phyloP scores from a whole-genome alignment of 2,888 invertebrate genomes.

The Sycophila texana region DNA sequence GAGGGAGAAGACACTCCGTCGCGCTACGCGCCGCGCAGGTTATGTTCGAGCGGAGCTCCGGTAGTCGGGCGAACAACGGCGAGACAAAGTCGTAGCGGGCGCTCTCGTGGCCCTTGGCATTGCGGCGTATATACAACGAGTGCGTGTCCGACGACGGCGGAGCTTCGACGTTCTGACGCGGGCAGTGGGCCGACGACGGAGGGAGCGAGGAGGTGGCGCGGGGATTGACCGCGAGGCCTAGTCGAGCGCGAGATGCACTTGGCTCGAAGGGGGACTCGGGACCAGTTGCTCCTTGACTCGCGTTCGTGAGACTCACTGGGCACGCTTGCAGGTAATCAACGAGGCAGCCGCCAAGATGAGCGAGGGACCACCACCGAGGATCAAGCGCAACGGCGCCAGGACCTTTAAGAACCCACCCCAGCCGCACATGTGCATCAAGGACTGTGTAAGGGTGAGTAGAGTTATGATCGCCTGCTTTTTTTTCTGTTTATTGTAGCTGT shows the following conservation, averaged over 20 bases:
- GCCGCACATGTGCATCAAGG: constrained; percentile 83
- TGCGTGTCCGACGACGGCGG: too few species aligned
- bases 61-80: constrained; percentile 16
- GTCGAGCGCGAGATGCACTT: background rate
- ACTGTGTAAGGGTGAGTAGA: constrained; percentile 73
- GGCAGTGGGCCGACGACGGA: too few species aligned
- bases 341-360: constrained; percentile 65
- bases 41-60: constrained; percentile 24
- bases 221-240: too few species aligned
- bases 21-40: constrained; percentile 8
- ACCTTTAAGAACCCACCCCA: constrained; percentile 86
- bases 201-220: too few species aligned
- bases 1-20: background rate
- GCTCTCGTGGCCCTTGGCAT: too few species aligned
- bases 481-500: background rate
- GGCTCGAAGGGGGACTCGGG: background rate
- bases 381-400: constrained; percentile 74
- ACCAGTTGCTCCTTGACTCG: background rate
- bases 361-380: constrained; percentile 65
- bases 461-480: background rate
- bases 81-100: background rate
- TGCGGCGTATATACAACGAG: too few species aligned
- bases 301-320: constrained; percentile 9
- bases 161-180: too few species aligned
- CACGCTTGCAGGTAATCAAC: constrained; percentile 24